Evolutionary conservation across 2,113 vertebrate genomes (phyloP), one percentile per base, ranked within the genome.

Genomic region (Oryzias woworae): DNA sequence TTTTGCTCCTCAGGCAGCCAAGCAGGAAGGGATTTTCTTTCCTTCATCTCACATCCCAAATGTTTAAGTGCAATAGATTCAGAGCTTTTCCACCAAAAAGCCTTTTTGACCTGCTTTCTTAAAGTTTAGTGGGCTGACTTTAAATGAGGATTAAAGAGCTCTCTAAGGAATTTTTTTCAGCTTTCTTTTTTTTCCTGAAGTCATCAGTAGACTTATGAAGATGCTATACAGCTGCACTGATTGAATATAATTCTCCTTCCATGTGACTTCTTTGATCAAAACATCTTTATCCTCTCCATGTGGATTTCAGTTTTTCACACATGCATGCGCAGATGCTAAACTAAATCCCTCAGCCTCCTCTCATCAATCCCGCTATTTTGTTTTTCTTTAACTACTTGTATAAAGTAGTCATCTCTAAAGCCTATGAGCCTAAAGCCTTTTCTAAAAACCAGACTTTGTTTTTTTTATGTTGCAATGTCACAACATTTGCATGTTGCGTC

Each of bases 51-150:
- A 62, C 48, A 18, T 82, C 78, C 83, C 73, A 70, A 60, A 77
- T 81, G 73, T 78, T 75, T 70, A 75, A 68, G 80, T 72, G 53
- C 50, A 66, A 41, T 62, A 52, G 73, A 69, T 63, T 45, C 69
- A 16, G 36, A 71, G 67, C 62, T 76, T 69, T 67, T 78, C 68
- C 60, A 73, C 69, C 69, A 75, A 75, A 81, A 71, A 60, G 54
- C 74, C 77, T 70, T 81, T 75, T 78, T 76, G 65, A 84, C 84
- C 84, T 66, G 61, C 58, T 73, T 72, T 74, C 65, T 81, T 63
- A 82, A 78, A 26, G 51, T 84, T 78, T 64, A 69, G 49, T 71
- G 62, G 68, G 53, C 47, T 55, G 58, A 59, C 60, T 82, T 78
- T 68, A 77, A 72, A 85, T 75, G 50, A 72, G 73, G 71, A 84